A percentile compares a stretch with the other conserved stretches of the same genome.
Evolutionary conservation across 2,797 vertebrate genomes (phyloP).

Genomic region (Aratinga solstitialis): DNA sequence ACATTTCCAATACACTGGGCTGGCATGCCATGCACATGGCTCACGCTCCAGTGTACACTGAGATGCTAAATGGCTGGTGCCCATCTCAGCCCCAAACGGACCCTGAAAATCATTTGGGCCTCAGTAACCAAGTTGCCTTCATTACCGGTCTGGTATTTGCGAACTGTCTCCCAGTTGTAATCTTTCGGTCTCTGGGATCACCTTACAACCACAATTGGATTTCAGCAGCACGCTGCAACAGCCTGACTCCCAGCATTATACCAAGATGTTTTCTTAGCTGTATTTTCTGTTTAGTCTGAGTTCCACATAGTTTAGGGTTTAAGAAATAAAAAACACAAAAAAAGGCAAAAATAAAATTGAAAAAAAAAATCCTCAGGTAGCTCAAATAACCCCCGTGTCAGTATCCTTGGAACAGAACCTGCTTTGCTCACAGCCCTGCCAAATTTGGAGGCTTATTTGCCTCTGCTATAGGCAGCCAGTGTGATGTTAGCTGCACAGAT

Average conservation of each 20-base stretch:
- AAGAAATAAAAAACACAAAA: neutral
- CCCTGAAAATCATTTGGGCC: neutral
- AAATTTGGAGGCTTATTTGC: neutral
- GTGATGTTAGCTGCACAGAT: rapidly evolving
- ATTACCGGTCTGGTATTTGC: neutral
- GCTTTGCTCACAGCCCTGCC: neutral
- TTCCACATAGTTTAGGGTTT: neutral
- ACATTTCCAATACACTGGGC: neutral
- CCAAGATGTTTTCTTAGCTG: constrained; percentile 43
- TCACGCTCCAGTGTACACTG: rapidly evolving
- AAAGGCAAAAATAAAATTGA: neutral
- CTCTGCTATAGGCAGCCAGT: neutral
- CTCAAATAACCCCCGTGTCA: neutral
- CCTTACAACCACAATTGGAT: constrained; percentile 40
- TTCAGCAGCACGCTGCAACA: neutral
- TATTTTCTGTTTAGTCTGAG: constrained; percentile 45
- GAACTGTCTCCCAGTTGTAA: neutral
- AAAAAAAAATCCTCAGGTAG: neutral
- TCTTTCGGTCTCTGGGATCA: neutral
- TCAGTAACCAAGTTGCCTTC: neutral
- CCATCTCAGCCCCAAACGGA: neutral
- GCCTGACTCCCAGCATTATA: neutral
- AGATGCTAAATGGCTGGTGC: neutral
- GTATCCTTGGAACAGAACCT: neutral
- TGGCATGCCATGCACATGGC: rapidly evolving